phyloP scores from a whole-genome alignment of 2,113 vertebrate species.

The Chauna torquata region DNA sequence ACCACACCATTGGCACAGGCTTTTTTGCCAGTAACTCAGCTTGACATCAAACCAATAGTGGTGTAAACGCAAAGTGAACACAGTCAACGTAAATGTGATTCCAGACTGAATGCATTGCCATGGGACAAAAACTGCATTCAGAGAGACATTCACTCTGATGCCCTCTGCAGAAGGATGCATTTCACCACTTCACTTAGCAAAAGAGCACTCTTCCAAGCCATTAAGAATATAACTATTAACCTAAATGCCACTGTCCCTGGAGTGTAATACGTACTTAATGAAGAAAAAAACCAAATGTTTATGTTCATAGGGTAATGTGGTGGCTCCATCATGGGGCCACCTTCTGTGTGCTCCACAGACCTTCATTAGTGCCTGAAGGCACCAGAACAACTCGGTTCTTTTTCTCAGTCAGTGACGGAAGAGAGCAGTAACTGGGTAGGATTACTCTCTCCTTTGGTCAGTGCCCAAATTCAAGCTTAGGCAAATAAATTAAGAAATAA shows the following conservation, averaged over 20 bases:
- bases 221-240: neutral
- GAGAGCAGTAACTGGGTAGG: neutral
- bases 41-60: neutral
- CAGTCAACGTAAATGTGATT: neutral
- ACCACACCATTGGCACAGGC: rapidly evolving
- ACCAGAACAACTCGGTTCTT: neutral
- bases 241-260: neutral
- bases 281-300: neutral
- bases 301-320: neutral
- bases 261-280: neutral
- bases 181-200: neutral
- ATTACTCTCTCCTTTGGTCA: neutral
- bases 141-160: neutral
- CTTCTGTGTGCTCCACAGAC: neutral
- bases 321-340: neutral
- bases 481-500: conserved; percentile 19
- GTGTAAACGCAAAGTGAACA: neutral
- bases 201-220: neutral
- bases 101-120: neutral
- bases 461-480: neutral
- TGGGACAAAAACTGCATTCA: neutral
- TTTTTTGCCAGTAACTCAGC: neutral
- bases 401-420: neutral
- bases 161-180: neutral
- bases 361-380: neutral